Evolutionary conservation across 2,113 vertebrate genomes (phyloP).

Genomic region (Symphodus melops): DNA sequence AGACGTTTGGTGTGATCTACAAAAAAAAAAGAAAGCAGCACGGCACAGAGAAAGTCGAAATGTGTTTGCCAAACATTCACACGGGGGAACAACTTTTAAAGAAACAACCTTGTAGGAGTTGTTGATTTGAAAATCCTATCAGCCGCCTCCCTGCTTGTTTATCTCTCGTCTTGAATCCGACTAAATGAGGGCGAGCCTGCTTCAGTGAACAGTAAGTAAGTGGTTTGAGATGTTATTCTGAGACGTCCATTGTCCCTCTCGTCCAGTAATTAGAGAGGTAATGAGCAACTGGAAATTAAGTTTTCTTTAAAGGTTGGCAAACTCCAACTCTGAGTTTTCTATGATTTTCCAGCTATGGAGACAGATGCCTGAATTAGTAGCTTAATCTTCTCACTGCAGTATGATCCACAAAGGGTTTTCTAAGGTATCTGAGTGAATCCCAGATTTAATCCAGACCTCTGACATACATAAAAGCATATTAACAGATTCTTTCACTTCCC

Average conservation of each 20-base stretch:
- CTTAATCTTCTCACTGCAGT: constrained; percentile 1
- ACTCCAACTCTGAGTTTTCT: constrained; percentile 31
- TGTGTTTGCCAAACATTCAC: neutral
- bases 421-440: neutral
- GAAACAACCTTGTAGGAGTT: constrained; percentile 16
- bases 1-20: too few relatives aligned
- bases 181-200: constrained; percentile 57
- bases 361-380: constrained; percentile 35
- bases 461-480: neutral
- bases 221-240: constrained; percentile 44
- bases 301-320: constrained; percentile 38
- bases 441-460: neutral
- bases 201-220: constrained; percentile 51
- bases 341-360: constrained; percentile 18
- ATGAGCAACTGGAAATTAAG: constrained; percentile 57
- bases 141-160: constrained; percentile 50
- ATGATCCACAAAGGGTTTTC: neutral
- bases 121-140: constrained; percentile 45
- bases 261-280: constrained; percentile 59
- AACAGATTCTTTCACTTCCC: neutral
- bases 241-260: constrained; percentile 50
- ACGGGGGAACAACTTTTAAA: constrained; percentile 6
- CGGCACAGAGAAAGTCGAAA: constrained; percentile 1
- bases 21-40: too few relatives aligned
- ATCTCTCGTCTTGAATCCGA: constrained; percentile 44